Base-by-base conservation (phyloP, 2,797 vertebrate genomes). In the Enoplosus armatus region DNA sequence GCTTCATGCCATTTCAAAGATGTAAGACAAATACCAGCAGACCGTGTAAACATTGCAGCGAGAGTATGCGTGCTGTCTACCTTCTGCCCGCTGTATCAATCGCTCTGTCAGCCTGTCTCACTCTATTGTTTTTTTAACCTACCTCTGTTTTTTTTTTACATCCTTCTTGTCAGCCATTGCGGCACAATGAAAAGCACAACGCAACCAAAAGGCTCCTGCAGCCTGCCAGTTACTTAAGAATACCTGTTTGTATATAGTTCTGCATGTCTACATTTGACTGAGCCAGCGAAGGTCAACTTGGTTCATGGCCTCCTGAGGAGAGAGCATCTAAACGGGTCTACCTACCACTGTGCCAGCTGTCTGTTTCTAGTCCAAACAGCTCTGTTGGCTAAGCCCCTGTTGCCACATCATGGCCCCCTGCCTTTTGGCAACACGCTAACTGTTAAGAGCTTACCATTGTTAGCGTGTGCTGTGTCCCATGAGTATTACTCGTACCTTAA, bases 11-110 rank as follows among this genome's bases (percentile, higher is more conserved):
- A 89, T 92, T 89, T 93, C 80, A 69, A 55, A 91, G 90, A 92
- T 85, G 86, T 88, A 90, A 92, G 86, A 89, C 89, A 94, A 94
- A 94, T 92, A 93, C 67, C 92, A 87, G 86, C 84, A 75, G 88
- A 75, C 72, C 31, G 77, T 88, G 91, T 91, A 94, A 93, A 94
- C 89, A 92, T 58, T 47, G 85, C 53, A 8, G 73, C 14, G 79
- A 79, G 82, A 62, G 65, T 77, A 37, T 83, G 83, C 64, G 47
- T 61, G 84, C 81, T 62, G 72, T 85, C 77, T 87, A 64, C 67
- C 72, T 70, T 86, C 89, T 86, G 84, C 89, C 85, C 29, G 50
- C 59, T 53, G 41, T 82, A 88, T 91, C 90, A 90, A 85, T 88
- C 27, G 60, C 75, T 84, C 83, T 75, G 80, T 87, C 82, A 83